Percentiles rank a stretch among this genome's conserved stretches.
These are phyloP conservation scores for Nephrotoma guestfalica DNA, from an alignment of 2,888 invertebrate species.

Conservation along the genomic window DNA sequence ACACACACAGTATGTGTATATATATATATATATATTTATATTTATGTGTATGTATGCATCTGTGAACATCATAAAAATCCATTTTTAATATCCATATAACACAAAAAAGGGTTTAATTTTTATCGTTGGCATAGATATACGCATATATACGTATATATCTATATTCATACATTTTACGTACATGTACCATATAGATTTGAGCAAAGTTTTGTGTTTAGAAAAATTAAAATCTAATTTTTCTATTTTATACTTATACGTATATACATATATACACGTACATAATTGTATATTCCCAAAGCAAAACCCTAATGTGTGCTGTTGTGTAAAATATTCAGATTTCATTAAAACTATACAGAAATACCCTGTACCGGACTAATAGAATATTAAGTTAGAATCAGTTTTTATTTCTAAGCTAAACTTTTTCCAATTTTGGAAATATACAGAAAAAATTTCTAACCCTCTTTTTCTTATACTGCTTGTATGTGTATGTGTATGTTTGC, in stretches of 20 bases:
- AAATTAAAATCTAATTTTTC: neutral
- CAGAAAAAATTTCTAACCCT: neutral
- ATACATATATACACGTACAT: neutral
- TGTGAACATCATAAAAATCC: neutral
- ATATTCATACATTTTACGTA: neutral
- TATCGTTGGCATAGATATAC: neutral
- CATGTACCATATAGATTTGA: neutral
- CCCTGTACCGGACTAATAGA: neutral
- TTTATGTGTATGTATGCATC: neutral
- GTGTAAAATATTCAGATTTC: neutral
- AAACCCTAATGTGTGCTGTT: neutral
- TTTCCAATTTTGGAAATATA: neutral
- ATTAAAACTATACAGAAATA: neutral
- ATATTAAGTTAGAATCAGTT: neutral
- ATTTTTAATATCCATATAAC: neutral
- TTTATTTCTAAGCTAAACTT: neutral
- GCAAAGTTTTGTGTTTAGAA: neutral
- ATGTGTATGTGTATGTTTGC: neutral
- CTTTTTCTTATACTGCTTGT: neutral
- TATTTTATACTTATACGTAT: neutral
- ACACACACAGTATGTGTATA: too few relatives aligned
- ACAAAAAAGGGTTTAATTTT: neutral
- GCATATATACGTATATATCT: neutral
- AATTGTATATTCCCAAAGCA: neutral
- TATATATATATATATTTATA: neutral